phyloP scores from a whole-genome alignment of 2,113 vertebrate species.

The Laticauda colubrina region DNA sequence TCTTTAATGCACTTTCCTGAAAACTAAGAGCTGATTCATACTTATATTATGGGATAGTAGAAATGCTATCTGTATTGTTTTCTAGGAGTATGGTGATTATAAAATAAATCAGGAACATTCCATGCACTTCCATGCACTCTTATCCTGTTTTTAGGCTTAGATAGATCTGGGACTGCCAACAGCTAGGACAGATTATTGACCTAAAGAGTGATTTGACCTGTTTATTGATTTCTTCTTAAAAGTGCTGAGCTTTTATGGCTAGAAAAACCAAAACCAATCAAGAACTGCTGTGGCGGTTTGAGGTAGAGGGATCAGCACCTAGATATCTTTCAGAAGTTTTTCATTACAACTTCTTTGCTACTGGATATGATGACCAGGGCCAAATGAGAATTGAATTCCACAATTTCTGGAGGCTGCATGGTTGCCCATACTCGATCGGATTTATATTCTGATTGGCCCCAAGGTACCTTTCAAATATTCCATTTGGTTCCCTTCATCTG shows the following conservation, averaged over 20 bases:
- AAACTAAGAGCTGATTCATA: neutral
- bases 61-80: neutral
- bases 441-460: neutral
- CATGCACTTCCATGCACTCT: neutral
- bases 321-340: neutral
- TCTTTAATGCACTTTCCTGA: neutral
- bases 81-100: neutral
- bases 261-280: neutral
- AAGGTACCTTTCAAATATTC: neutral
- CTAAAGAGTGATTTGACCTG: neutral
- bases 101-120: neutral
- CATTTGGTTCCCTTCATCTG: neutral
- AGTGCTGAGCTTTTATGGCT: neutral
- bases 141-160: neutral
- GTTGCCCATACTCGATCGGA: neutral
- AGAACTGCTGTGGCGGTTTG: neutral
- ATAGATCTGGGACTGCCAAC: neutral
- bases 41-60: neutral
- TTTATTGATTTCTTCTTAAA: neutral
- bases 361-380: neutral
- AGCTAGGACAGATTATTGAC: neutral
- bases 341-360: neutral
- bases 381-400: neutral
- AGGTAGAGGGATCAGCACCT: neutral
- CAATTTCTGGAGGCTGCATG: neutral